Evolutionary conservation across 2,888 invertebrate genomes (phyloP).

Genomic region (Cheilosia pagana): DNA sequence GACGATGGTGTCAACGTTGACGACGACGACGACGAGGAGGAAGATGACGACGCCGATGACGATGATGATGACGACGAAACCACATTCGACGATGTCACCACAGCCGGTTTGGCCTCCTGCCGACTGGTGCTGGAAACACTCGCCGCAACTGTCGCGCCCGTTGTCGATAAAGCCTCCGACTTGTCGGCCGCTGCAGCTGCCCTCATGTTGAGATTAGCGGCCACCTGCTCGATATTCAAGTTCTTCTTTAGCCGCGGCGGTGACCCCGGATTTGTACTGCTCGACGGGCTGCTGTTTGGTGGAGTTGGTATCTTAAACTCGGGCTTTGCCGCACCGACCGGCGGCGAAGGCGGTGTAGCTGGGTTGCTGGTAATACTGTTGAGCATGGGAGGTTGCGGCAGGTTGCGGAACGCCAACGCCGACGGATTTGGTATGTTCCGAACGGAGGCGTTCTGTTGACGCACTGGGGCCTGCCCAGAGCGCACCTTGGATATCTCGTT

Average conservation of each 20-base stretch:
- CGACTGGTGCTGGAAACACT: slow-evolving; percentile 58
- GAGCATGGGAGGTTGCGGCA: slow-evolving; percentile 76
- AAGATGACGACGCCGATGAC: slow-evolving; percentile 9
- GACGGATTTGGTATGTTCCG: slow-evolving; percentile 88
- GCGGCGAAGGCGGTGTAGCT: slow-evolving; percentile 64
- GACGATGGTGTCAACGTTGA: slow-evolving; percentile 55
- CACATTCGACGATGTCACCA: slow-evolving; percentile 73
- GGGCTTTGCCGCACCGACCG: slow-evolving; percentile 41
- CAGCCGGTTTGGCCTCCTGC: slow-evolving; percentile 48
- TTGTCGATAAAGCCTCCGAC: slow-evolving; percentile 79
- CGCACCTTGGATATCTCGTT: slow-evolving; percentile 73
- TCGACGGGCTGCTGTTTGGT: slow-evolving; percentile 48
- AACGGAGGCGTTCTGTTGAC: slow-evolving; percentile 85
- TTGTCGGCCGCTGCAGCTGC: slow-evolving; percentile 79
- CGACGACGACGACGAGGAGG: slow-evolving; percentile 45
- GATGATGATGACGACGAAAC: slow-evolving; percentile 64
- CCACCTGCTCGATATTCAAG: slow-evolving; percentile 82
- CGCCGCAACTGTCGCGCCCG: slow-evolving; percentile 61
- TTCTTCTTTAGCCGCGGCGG: slow-evolving; percentile 79
- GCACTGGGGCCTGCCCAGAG: slow-evolving; percentile 78
- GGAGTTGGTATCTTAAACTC: slow-evolving; percentile 64
- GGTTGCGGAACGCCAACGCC: slow-evolving; percentile 85
- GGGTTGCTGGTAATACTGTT: slow-evolving; percentile 75
- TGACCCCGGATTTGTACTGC: slow-evolving; percentile 66
- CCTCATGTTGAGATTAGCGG: slow-evolving; percentile 82